phyloP scores from a whole-genome alignment of 1,140 invertebrate genomes.

The Sycobia sp. region DNA sequence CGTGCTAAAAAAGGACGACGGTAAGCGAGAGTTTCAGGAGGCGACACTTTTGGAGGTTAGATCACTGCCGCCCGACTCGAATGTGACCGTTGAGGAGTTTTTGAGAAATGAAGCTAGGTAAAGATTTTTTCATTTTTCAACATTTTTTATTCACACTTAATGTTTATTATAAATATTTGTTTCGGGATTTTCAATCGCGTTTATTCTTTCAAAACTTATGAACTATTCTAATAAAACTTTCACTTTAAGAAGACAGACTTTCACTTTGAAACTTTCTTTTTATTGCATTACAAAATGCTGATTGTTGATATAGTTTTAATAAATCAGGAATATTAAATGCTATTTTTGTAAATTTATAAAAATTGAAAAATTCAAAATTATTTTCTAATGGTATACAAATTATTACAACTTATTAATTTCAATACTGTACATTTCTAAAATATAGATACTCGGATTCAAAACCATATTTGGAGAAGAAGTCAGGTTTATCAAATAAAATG shows the following conservation, averaged over 20 bases:
- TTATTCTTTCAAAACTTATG: too few relatives aligned
- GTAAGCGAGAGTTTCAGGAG: constrained; percentile 8
- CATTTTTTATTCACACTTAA: not conserved
- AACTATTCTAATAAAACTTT: too few relatives aligned
- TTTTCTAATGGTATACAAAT: too few relatives aligned
- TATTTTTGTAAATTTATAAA: too few relatives aligned
- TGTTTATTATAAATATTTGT: not conserved
- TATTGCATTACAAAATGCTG: too few relatives aligned
- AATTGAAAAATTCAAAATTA: too few relatives aligned
- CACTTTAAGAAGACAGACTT: too few relatives aligned
- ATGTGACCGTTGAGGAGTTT: constrained; percentile 39
- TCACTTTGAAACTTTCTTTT: too few relatives aligned
- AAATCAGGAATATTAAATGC: too few relatives aligned
- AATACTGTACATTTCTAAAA: not conserved
- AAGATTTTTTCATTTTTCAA: constrained; percentile 3
- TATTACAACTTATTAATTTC: not conserved
- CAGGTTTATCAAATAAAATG: constrained; percentile 11
- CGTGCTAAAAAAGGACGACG: constrained; percentile 65
- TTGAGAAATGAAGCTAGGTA: constrained; percentile 19
- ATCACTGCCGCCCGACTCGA: constrained; percentile 43
- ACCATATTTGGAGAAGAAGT: constrained; percentile 22
- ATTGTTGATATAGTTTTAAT: too few relatives aligned
- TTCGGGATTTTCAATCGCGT: not conserved
- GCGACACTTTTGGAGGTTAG: constrained; percentile 48
- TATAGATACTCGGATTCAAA: constrained; percentile 34